Evolutionary conservation across 2,888 invertebrate genomes (phyloP), one percentile per base, ranked within the genome.

Genomic region (Atethmia centrago): DNA sequence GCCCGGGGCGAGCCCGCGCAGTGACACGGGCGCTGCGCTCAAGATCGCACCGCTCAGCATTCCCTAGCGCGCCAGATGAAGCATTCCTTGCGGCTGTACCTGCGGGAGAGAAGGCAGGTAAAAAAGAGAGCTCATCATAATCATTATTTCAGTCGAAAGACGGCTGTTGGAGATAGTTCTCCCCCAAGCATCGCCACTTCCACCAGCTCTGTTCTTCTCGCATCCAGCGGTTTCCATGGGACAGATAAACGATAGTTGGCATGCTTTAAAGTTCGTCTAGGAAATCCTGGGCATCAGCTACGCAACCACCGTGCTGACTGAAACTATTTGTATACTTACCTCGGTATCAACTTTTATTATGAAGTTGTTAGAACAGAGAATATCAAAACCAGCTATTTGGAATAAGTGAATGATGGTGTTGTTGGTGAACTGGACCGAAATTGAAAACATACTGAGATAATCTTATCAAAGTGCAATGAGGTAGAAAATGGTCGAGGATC

Each of bases 1-100:
- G 86, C 97, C 96, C 85, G 97, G 97, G 91, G 97, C 95, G 90
- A 97, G 95, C 94, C 97, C 92, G 96, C 97, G 96, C 96, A 96
- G 93, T 77, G 95, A 95, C 90, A 94, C 93, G 92, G 96, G 96
- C 95, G 96, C 95, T 91, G 96, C 96, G 91, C 93, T 93, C 93
- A 95, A 92, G 90, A 96, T 95, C 86, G 95, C 96, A 90, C 96
- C 96, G 93, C 95, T 95, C 90, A 96, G 96, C 96, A 96, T 96
- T 69, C 80, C 85, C 91, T 93, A 93, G 90, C 92, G 89, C 84
- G 74, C 84, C 74, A 71, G 53, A 80, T 49, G 63, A 45, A 76
- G 77, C 92, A 91, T 91, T 79, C 79, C 89, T 73, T 51, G 80
- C 76, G 79, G 80, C 71, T 63, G 67, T 21, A 62, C 68, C 76